Evolutionary conservation across 2,113 vertebrate genomes (phyloP).

Genomic region (Haemorhous mexicanus): DNA sequence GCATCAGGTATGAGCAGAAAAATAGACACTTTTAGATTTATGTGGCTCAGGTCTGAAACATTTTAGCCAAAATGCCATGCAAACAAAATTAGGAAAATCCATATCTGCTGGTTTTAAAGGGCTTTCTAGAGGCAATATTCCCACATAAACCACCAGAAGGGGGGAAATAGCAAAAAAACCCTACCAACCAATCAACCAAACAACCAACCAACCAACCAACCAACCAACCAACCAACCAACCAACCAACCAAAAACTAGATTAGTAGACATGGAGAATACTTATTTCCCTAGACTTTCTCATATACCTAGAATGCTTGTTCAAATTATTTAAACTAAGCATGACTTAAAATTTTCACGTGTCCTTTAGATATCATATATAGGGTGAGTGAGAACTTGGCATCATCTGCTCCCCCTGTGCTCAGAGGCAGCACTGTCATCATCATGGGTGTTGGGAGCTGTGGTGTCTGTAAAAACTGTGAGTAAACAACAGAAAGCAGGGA

Average conservation of each 20-base stretch:
- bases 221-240: not conserved
- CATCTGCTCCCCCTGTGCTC: fast-evolving
- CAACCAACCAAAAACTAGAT: not conserved
- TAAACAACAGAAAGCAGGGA: not conserved
- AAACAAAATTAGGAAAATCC: not conserved
- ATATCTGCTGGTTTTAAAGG: not conserved
- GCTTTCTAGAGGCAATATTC: not conserved
- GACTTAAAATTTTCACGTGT: not conserved
- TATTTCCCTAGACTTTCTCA: not conserved
- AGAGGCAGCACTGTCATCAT: not conserved
- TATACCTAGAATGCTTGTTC: not conserved
- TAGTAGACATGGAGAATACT: not conserved
- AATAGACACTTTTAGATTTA: not conserved
- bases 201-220: no score
- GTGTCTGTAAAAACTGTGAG: not conserved
- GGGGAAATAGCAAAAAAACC: not conserved
- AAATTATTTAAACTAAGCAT: not conserved
- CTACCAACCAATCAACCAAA: not conserved
- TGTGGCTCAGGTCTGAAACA: not conserved
- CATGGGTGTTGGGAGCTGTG: fast-evolving
- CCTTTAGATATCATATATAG: not conserved
- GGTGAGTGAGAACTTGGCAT: not conserved
- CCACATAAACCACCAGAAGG: not conserved
- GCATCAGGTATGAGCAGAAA: not conserved
- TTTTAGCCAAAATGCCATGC: not conserved